Percentiles rank a stretch among this genome's conserved stretches.
phyloP scores from a whole-genome alignment of 1,140 invertebrate species.

The Probaryconus sp. region DNA sequence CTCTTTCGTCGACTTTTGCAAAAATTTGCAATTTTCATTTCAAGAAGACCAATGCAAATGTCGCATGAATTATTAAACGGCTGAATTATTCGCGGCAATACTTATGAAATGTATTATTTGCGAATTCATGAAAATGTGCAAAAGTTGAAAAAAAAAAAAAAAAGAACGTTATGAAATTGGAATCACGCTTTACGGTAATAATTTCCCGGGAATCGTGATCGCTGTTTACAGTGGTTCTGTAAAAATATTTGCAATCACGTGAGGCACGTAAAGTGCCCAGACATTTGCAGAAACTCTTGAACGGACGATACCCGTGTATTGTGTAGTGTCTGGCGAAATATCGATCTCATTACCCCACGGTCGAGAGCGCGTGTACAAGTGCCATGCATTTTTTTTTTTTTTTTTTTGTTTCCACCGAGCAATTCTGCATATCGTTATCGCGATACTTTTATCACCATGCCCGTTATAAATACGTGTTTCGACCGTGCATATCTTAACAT shows the following conservation, averaged over 20 bases:
- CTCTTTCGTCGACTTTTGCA: too few relatives aligned
- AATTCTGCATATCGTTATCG: constrained; percentile 35
- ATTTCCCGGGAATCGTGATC: neutral
- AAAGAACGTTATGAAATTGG: too few relatives aligned
- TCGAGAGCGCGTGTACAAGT: constrained; percentile 28
- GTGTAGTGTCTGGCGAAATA: constrained; percentile 29
- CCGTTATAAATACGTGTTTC: constrained; percentile 25
- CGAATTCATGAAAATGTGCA: too few relatives aligned
- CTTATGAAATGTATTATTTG: too few relatives aligned
- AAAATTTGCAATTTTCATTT: too few relatives aligned
- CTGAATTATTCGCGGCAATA: too few relatives aligned
- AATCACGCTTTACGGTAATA: neutral
- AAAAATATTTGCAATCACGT: constrained; percentile 9
- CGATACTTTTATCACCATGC: constrained; percentile 5
- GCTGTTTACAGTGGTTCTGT: constrained; percentile 4
- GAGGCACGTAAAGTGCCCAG: constrained; percentile 15
- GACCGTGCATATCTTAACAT: constrained; percentile 12
- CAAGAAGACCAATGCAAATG: too few relatives aligned
- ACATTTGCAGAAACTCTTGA: constrained; percentile 26
- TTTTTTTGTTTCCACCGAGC: neutral
- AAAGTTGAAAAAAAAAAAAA: too few relatives aligned
- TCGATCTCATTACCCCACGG: constrained; percentile 42
- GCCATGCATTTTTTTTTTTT: constrained; percentile 24
- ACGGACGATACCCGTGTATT: constrained; percentile 19
- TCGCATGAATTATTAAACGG: too few relatives aligned